Percentiles rank a stretch among this genome's conserved stretches.
Conservation (phyloP, 2,888 invertebrate genomes). For the Trichacis sp. region DNA sequence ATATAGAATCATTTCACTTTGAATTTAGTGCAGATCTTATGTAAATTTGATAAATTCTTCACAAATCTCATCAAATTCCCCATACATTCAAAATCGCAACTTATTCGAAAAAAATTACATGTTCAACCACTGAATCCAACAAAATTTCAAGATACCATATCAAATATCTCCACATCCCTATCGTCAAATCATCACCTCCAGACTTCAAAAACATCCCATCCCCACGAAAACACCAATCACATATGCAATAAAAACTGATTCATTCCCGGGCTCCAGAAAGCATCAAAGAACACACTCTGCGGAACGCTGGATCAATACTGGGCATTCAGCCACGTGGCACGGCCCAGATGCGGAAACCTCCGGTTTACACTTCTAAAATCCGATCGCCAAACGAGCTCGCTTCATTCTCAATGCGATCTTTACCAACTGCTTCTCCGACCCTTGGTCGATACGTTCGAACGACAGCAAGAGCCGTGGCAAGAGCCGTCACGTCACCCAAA, state of each 20-base stretch:
- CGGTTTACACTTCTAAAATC: constrained; percentile 47
- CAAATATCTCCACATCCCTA: too few species aligned
- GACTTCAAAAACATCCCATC: background rate
- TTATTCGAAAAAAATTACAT: too few species aligned
- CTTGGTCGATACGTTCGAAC: constrained; percentile 57
- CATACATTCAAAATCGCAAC: too few species aligned
- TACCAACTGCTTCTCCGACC: constrained; percentile 30
- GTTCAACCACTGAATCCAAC: background rate
- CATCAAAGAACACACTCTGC: constrained; percentile 80
- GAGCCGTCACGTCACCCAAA: constrained; percentile 49
- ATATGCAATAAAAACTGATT: background rate
- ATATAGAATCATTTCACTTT: too few species aligned
- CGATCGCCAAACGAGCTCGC: constrained; percentile 38
- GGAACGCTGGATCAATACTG: constrained; percentile 80
- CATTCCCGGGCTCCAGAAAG: constrained; percentile 68
- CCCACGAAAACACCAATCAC: background rate
- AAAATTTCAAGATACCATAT: background rate
- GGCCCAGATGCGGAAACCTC: constrained; percentile 71
- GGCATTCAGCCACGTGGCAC: constrained; percentile 72
- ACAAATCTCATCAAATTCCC: too few species aligned
- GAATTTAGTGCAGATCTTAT: too few species aligned
- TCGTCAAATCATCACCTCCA: too few species aligned
- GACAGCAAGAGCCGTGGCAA: constrained; percentile 58
- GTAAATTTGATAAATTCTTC: too few species aligned
- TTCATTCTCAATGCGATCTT: constrained; percentile 68